Evolutionary conservation across 2,113 vertebrate genomes (phyloP), one percentile per base, ranked within the genome.

Genomic region (Stomatorhinus ivindoensis): DNA sequence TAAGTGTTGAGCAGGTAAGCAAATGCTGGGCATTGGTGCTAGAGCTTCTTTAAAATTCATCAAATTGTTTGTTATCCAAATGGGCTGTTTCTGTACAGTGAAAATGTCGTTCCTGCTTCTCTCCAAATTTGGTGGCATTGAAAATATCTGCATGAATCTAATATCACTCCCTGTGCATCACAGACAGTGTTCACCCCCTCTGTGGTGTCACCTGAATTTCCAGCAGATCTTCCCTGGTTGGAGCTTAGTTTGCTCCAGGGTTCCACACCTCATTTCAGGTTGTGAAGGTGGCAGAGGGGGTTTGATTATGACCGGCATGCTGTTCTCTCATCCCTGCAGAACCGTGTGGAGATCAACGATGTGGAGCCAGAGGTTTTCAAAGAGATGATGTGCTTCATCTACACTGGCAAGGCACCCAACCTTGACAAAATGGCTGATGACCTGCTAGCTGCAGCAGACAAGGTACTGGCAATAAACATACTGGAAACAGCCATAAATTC

Each of bases 381-480:
- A 95, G 98, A 98, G 92, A 98, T 97, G 97, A 99, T 97, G 97
- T 97, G 97, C 93, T 99, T 98, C 94, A 98, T 99, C 92, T 98
- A 97, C 94, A 98, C 98, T 47, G 97, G 97, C 82, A 97, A 97
- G 93, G 97, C 97, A 48, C 97, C 98, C 55, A 98, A 98, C 94
- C 96, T 99, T 76, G 97, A 98, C 95, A 99, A 98, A 93, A 99
- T 99, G 98, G 98, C 98, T 17, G 97, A 98, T 86, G 97, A 99
- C 92, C 95, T 98, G 93, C 96, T 98, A 94, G 97, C 97, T 92
- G 97, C 98, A 94, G 98, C 98, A 93, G 98, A 98, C 95, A 97
- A 98, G 97, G 97, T 98, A 90, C 47, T 86, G 85, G 85, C 50
- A 35, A 27, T 86, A 39, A 86, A 53, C 8, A 24, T 17, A 4